A percentile compares a stretch with the other conserved stretches of the same genome.
These are phyloP conservation scores for Crocodylus rhombifer DNA, from an alignment of 2,797 vertebrate genomes.

Conservation along the genomic window DNA sequence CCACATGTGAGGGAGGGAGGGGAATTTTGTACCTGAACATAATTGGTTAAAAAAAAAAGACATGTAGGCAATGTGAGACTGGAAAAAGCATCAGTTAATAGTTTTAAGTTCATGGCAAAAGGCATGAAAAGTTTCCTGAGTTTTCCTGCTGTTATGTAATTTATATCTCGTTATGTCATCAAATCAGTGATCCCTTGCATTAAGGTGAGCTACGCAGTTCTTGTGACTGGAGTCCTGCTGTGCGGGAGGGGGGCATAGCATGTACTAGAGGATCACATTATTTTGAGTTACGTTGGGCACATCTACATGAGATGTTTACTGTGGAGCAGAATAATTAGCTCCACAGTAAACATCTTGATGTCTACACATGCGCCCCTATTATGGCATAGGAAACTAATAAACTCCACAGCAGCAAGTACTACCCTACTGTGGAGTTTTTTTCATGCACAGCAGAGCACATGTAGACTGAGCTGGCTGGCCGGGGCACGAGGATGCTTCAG, in stretches of 20 bases:
- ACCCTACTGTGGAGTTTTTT: no score
- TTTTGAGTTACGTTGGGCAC: not conserved
- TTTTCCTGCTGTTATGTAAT: constrained; percentile 82
- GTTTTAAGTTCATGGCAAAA: constrained; percentile 80
- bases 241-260: not conserved
- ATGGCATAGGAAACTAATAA: no score
- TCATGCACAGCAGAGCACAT: no score
- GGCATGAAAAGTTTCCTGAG: constrained; percentile 77
- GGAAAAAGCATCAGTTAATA: constrained; percentile 76
- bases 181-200: constrained; percentile 49
- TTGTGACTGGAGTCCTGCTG: constrained; percentile 19
- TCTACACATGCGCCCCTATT: no score
- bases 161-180: constrained; percentile 79
- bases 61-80: not conserved
- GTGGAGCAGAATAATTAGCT: no score
- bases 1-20: not conserved
- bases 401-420: no score
- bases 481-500: no score
- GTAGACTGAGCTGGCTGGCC: no score
- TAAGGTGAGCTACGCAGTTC: constrained; percentile 26
- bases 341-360: no score
- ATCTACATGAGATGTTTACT: no score
- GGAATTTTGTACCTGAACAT: not conserved
- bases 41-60: not conserved
- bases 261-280: constrained; percentile 17